Conservation (phyloP, 1,140 invertebrate species). For the Seison nebaliae region DNA sequence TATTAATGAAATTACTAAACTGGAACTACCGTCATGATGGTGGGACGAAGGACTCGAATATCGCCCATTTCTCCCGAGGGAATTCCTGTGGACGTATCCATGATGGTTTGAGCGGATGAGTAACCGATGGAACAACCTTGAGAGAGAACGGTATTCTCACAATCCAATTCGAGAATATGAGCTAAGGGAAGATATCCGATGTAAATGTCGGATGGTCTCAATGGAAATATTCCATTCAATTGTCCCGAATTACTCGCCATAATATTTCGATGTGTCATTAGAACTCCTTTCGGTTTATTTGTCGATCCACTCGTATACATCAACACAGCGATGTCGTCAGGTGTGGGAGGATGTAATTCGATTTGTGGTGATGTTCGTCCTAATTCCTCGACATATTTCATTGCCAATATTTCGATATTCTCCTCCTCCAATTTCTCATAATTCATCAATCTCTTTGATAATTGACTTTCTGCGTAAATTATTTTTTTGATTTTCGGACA, state of each 20-base stretch:
- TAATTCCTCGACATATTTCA: constrained; percentile 1
- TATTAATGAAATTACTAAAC: constrained; percentile 29
- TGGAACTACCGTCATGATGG: constrained; percentile 74
- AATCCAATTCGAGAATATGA: constrained; percentile 74
- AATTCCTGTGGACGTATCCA: constrained; percentile 74
- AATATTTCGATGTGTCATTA: constrained; percentile 58
- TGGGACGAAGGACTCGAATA: constrained; percentile 59
- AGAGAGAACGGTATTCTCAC: constrained; percentile 33
- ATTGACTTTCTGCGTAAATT: constrained; percentile 4
- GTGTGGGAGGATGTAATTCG: constrained; percentile 12
- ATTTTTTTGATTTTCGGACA: neutral
- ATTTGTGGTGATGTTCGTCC: neutral
- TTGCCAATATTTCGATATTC: neutral
- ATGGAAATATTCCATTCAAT: constrained; percentile 39
- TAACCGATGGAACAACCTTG: constrained; percentile 75
- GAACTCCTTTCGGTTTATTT: constrained; percentile 30
- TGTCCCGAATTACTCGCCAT: constrained; percentile 61
- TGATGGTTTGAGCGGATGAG: constrained; percentile 70
- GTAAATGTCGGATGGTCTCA: constrained; percentile 33
- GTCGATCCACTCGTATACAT: constrained; percentile 31
- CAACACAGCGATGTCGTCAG: constrained; percentile 26
- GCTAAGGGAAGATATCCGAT: constrained; percentile 82
- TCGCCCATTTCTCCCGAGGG: constrained; percentile 56
- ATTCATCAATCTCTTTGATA: neutral
- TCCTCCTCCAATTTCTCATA: neutral